A percentile compares a stretch with the other conserved stretches of the same genome.
phyloP scores from a whole-genome alignment of 2,797 vertebrate genomes.

The Sebastes diaconus region DNA sequence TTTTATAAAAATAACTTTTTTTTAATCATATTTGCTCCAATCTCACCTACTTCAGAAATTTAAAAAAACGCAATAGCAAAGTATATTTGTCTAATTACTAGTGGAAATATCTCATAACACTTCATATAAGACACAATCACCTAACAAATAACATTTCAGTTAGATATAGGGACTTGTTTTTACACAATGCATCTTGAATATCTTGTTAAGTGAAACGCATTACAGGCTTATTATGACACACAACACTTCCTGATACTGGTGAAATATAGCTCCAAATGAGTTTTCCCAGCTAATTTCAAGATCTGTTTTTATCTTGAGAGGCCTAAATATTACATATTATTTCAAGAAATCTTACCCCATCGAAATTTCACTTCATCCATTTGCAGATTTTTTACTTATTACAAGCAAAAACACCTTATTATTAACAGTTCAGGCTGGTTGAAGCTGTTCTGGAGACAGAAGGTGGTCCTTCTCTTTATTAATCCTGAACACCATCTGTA shows the following conservation, averaged over 20 bases:
- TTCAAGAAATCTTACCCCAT: background rate
- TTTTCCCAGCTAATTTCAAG: background rate
- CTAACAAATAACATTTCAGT: background rate
- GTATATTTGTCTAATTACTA: too few relatives aligned
- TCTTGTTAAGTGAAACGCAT: background rate
- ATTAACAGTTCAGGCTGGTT: background rate
- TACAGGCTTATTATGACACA: too few relatives aligned
- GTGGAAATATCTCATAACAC: background rate
- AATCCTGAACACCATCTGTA: background rate
- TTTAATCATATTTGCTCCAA: too few relatives aligned
- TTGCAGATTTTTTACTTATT: background rate
- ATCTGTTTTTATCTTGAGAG: fast-evolving
- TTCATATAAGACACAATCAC: background rate
- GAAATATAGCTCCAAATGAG: background rate
- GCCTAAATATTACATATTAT: too few relatives aligned
- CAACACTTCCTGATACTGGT: background rate
- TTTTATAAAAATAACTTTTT: too few relatives aligned
- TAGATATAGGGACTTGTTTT: background rate
- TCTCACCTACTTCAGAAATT: too few relatives aligned
- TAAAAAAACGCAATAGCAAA: too few relatives aligned
- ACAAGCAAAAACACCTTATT: background rate
- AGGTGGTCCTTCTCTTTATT: background rate
- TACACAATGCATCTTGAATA: background rate
- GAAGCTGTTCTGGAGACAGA: background rate
- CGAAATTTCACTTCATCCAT: background rate